Evolutionary conservation across 1,140 invertebrate genomes (phyloP).

Genomic region (Chrysoperla carnea): DNA sequence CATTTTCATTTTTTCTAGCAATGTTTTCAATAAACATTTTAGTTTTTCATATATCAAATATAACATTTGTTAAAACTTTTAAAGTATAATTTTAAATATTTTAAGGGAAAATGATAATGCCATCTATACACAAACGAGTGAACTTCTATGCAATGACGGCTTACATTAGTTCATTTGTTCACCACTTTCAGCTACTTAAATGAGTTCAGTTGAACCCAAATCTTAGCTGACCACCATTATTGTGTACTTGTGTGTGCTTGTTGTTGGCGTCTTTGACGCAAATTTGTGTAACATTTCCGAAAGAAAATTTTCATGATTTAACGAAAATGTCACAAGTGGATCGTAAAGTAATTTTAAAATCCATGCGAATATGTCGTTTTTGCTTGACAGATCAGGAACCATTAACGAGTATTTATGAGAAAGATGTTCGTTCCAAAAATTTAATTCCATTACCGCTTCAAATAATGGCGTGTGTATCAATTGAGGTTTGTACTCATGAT

Average conservation of each 20-base stretch:
- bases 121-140: too few species aligned
- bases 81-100: too few species aligned
- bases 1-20: too few species aligned
- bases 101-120: too few species aligned
- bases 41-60: too few species aligned
- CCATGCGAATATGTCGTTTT: constrained; percentile 50
- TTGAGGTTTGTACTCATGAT: constrained; percentile 37
- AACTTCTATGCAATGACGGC: too few species aligned
- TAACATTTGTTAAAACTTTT: too few species aligned
- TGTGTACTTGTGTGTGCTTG: not conserved
- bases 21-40: too few species aligned
- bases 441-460: constrained; percentile 44
- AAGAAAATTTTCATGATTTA: not conserved
- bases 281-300: not conserved
- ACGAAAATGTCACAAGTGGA: constrained; percentile 31
- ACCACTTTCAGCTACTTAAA: too few species aligned
- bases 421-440: constrained; percentile 28
- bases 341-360: constrained; percentile 32
- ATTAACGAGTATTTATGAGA: constrained; percentile 44
- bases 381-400: constrained; percentile 40
- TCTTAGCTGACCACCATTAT: too few species aligned
- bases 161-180: too few species aligned
- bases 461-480: constrained; percentile 53
- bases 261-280: not conserved
- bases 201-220: too few species aligned